phyloP scores from a whole-genome alignment of 2,797 vertebrate genomes.

The Parauchenoglanis punctatus region DNA sequence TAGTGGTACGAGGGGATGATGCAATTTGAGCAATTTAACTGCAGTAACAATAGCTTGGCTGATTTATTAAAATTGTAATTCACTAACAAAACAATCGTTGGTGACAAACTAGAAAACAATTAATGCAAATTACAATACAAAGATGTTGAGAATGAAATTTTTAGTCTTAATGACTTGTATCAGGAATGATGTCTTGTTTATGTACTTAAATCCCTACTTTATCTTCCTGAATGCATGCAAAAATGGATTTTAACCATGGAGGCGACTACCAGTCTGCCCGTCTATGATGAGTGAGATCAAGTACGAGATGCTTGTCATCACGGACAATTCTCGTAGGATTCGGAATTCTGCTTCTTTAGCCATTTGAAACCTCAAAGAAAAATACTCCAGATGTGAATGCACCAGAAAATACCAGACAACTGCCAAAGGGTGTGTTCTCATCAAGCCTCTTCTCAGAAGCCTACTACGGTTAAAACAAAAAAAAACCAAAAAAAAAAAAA shows the following conservation, averaged over 20 bases:
- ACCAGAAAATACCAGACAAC: neutral
- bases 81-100: too few species aligned
- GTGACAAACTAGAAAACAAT: neutral
- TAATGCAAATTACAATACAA: constrained; percentile 11
- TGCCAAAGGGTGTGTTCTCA: constrained; percentile 11
- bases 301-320: constrained; percentile 19
- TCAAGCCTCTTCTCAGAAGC: neutral
- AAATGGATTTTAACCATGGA: constrained; percentile 48
- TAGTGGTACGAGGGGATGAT: neutral
- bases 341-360: constrained; percentile 6
- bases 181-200: constrained; percentile 21
- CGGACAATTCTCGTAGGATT: constrained; percentile 32
- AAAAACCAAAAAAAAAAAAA: too few species aligned
- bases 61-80: neutral
- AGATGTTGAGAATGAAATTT: constrained; percentile 5
- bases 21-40: neutral
- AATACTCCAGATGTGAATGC: constrained; percentile 5
- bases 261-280: constrained; percentile 32
- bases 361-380: constrained; percentile 11
- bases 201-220: neutral
- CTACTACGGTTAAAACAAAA: neutral
- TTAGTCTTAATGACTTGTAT: constrained; percentile 33
- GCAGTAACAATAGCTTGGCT: neutral
- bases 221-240: constrained; percentile 40
- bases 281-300: constrained; percentile 37